These are phyloP conservation scores for Bettongia penicillata DNA, from an alignment of 2,113 vertebrate genomes.

Conservation along the genomic window DNA sequence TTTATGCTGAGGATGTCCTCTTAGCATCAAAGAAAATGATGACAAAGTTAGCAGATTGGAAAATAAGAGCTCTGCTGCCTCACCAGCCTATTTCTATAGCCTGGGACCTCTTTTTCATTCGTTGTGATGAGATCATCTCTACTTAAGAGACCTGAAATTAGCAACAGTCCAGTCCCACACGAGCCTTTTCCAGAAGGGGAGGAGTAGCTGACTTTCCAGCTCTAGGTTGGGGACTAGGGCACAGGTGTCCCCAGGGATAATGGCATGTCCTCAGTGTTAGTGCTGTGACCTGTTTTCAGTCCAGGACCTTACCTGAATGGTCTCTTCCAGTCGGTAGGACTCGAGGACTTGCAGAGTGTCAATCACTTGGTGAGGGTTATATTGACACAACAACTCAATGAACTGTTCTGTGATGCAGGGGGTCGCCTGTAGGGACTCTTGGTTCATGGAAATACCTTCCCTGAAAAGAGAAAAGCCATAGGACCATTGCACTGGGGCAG, in stretches of 20 bases:
- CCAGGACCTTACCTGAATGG: conserved; percentile 88
- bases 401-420: conserved; percentile 90
- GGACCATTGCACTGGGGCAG: conserved; percentile 14
- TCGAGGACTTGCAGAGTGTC: conserved; percentile 90
- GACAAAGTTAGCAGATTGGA: not conserved
- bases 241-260: not conserved
- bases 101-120: not conserved
- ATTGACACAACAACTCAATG: conserved; percentile 91
- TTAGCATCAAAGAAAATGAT: not conserved
- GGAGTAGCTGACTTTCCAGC: not conserved
- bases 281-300: not conserved
- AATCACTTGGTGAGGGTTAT: conserved; percentile 87
- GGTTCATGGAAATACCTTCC: conserved; percentile 85
- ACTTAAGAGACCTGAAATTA: not conserved
- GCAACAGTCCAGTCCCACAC: too few species aligned
- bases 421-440: conserved; percentile 81
- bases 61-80: not conserved
- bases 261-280: too few species aligned
- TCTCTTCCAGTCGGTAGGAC: conserved; percentile 93
- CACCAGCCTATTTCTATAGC: not conserved
- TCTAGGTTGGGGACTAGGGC: not conserved
- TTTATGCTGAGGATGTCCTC: not conserved
- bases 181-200: not conserved
- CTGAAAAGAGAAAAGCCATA: conserved; percentile 82
- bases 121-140: not conserved